phyloP scores from a whole-genome alignment of 2,113 vertebrate genomes.

The Dunckerocampus dactyliophorus region DNA sequence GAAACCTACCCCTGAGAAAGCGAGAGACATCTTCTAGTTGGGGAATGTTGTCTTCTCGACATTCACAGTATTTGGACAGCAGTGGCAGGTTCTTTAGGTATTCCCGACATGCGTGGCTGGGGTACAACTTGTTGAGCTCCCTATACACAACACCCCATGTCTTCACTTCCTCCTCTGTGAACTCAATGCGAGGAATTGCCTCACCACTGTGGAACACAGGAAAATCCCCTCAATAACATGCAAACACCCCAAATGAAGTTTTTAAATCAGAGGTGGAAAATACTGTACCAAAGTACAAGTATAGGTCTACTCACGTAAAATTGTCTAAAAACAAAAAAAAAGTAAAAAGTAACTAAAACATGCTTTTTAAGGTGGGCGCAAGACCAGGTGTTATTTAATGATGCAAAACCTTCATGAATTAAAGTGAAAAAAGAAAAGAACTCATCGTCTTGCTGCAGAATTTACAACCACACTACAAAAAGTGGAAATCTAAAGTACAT shows the following conservation, averaged over 20 bases:
- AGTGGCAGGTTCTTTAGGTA: slow-evolving; percentile 95
- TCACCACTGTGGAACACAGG: slow-evolving; percentile 76
- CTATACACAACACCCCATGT: slow-evolving; percentile 94
- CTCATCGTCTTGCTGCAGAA: too few relatives aligned
- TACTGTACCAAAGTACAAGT: too few relatives aligned
- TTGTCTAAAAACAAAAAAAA: too few relatives aligned
- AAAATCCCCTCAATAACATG: neutral
- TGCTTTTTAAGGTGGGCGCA: too few relatives aligned
- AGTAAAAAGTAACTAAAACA: too few relatives aligned
- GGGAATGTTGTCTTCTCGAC: slow-evolving; percentile 93
- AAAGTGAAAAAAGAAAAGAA: too few relatives aligned
- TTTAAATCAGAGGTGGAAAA: neutral
- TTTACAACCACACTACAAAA: too few relatives aligned
- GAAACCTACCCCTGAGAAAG: slow-evolving; percentile 84
- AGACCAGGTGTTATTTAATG: too few relatives aligned
- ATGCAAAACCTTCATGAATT: too few relatives aligned
- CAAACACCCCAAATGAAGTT: neutral
- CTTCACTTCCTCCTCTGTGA: slow-evolving; percentile 92
- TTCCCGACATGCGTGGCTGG: slow-evolving; percentile 90
- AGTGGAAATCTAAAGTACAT: too few relatives aligned
- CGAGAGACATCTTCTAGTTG: slow-evolving; percentile 94
- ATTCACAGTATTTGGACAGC: slow-evolving; percentile 88
- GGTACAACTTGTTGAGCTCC: slow-evolving; percentile 94
- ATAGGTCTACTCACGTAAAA: too few relatives aligned
- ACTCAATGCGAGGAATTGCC: slow-evolving; percentile 86